Percentiles rank a stretch among this genome's conserved stretches.
phyloP scores from a whole-genome alignment of 1,140 invertebrate genomes.

The Zaprionus ghesquierei region DNA sequence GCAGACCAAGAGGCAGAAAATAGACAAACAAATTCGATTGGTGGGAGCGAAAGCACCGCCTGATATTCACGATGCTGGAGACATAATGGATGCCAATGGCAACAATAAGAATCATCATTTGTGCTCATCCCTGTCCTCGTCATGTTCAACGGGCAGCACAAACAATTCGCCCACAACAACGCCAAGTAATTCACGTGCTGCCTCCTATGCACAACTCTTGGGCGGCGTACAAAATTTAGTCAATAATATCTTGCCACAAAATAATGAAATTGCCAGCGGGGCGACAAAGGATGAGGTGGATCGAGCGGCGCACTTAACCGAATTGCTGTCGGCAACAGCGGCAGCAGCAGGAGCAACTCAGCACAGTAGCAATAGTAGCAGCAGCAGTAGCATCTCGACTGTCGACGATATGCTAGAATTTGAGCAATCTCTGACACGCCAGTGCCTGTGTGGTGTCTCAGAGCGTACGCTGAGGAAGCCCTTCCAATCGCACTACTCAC shows the following conservation, averaged over 20 bases:
- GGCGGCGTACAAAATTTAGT: slow-evolving; percentile 61
- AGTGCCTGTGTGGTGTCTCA: slow-evolving; percentile 90
- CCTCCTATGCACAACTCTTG: slow-evolving; percentile 66
- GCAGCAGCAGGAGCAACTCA: slow-evolving; percentile 4
- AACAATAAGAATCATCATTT: slow-evolving; percentile 59
- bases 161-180: slow-evolving; percentile 76
- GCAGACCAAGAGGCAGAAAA: slow-evolving; percentile 77
- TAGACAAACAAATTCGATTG: slow-evolving; percentile 80
- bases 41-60: slow-evolving; percentile 55
- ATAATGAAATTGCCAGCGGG: slow-evolving; percentile 7
- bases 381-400: slow-evolving; percentile 32
- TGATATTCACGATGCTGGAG: slow-evolving; percentile 55
- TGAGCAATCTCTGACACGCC: slow-evolving; percentile 87
- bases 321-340: slow-evolving; percentile 43
- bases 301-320: slow-evolving; percentile 63
- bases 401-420: slow-evolving; percentile 82
- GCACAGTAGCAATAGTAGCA: slow-evolving; percentile 44
- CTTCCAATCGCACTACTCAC: slow-evolving; percentile 86
- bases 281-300: slow-evolving; percentile 66
- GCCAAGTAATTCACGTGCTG: slow-evolving; percentile 65
- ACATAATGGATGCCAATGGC: slow-evolving; percentile 57
- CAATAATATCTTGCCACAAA: slow-evolving; percentile 73
- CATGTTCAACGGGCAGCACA: slow-evolving; percentile 63
- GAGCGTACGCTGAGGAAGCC: slow-evolving; percentile 87
- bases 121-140: slow-evolving; percentile 74